Base-by-base conservation (phyloP, 2,113 vertebrate species). In the Motacilla alba region DNA sequence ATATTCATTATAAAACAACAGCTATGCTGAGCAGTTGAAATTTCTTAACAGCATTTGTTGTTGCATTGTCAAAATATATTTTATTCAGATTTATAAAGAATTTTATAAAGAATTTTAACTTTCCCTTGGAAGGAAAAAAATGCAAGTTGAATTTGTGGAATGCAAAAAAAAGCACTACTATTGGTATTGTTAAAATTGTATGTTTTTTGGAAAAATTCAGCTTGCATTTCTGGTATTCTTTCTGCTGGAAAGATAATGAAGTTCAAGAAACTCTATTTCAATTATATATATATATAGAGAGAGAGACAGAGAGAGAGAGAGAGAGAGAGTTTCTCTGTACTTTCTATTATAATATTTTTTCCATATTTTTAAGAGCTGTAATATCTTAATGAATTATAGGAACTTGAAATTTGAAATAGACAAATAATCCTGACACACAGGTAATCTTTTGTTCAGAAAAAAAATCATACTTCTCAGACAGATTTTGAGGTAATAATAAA, bases 31-130 rank as follows among this genome's bases (percentile, higher is more conserved):
- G 69, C 37, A 81, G 67, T 70, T 93, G 46, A 78, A 58, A 86
- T 82, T 73, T 83, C 30, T 59, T 80, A 44, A 31, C 46, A 68
- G 31, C 17, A 28, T 62, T 84, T 77, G 72, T 80, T 69, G 22
- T 74, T 91, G 50, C 18, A 55, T 69, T 93, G 64, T 46, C 15
- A 23, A 93, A 95, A 96, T 83, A 89, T 79, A 76, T 92, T 75
- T 4, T 59, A 56, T 87, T 41, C 49, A 74, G 74, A 27, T 93
- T 95, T 91, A 19, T 80, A 75, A 95, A 90, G 43, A 87, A 79
- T 86, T 93, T 95, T 91, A 19, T 80, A 75, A 95, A 90, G 43
- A 87, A 79, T 86, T 67, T 28, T 60, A 92, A 62, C 52, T 95
- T 83, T 88, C 47, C 17, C 14, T 58, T 69, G 59, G n/a, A 88